phyloP scores from a whole-genome alignment of 2,113 vertebrate species.

The Illadopsis cleaveri region DNA sequence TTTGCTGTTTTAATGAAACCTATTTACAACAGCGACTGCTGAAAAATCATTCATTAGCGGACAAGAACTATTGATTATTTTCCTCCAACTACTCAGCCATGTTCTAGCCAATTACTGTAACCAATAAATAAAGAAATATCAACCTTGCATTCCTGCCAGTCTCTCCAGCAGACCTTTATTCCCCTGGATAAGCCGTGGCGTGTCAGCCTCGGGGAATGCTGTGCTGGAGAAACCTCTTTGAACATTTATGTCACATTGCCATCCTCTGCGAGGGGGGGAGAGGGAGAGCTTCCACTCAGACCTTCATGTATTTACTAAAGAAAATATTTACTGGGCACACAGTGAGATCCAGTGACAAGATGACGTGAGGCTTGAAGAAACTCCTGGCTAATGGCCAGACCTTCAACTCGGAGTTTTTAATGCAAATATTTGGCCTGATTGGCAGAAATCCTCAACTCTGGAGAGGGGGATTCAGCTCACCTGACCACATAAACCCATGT shows the following conservation, averaged over 20 bases:
- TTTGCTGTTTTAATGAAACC: conserved; percentile 66
- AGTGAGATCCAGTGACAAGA: not conserved
- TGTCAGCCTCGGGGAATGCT: not conserved
- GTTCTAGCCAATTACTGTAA: conserved; percentile 60
- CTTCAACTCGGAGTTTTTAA: not conserved
- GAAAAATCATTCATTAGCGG: conserved; percentile 66
- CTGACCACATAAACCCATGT: not conserved
- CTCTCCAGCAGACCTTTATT: not conserved
- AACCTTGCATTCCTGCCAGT: conserved; percentile 18
- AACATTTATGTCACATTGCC: conserved; percentile 9
- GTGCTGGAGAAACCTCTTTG: not conserved
- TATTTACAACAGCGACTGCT: conserved; percentile 27
- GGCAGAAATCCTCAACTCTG: not conserved
- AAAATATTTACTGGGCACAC: not conserved
- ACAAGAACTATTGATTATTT: conserved; percentile 68
- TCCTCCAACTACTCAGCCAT: conserved; percentile 33
- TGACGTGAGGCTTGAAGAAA: not conserved
- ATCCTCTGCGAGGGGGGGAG: not conserved
- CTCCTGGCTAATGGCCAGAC: not conserved
- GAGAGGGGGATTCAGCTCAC: not conserved
- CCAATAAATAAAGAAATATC: conserved; percentile 58
- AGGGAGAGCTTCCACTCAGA: not conserved
- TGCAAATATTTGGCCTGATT: not conserved
- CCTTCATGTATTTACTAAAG: not conserved
- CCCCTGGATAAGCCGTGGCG: not conserved